A percentile compares a stretch with the other conserved stretches of the same genome.
Conservation (phyloP, 2,888 invertebrate genomes). For the Mesorhabditis sp. region DNA sequence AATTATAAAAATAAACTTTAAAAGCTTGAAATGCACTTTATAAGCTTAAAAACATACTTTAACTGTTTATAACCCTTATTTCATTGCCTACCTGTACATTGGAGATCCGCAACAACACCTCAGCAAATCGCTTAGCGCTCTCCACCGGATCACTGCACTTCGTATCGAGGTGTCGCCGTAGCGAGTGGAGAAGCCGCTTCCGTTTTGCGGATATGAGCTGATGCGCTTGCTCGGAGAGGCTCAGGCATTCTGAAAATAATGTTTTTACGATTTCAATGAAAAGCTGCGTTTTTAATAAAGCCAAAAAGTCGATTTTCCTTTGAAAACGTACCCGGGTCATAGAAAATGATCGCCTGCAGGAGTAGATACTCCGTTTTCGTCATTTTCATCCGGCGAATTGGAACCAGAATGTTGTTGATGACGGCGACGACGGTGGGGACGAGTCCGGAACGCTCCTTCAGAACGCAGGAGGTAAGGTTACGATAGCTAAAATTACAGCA, state of each 20-base stretch:
- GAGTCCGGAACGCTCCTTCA: slow-evolving; percentile 42
- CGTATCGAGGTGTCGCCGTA: slow-evolving; percentile 34
- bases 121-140: slow-evolving; percentile 27
- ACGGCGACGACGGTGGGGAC: slow-evolving; percentile 57
- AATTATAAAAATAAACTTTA: no score
- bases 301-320: background rate
- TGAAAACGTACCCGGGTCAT: slow-evolving; percentile 46
- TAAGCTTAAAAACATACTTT: no score
- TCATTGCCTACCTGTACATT: slow-evolving; percentile 29
- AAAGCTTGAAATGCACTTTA: no score
- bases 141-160: slow-evolving; percentile 21
- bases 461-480: slow-evolving; percentile 45
- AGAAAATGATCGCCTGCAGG: slow-evolving; percentile 54
- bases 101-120: slow-evolving; percentile 30
- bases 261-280: background rate
- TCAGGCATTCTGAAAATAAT: slow-evolving; percentile 49
- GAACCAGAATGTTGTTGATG: slow-evolving; percentile 53
- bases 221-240: slow-evolving; percentile 39
- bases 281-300: background rate
- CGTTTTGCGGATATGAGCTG: slow-evolving; percentile 47
- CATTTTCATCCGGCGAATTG: slow-evolving; percentile 54
- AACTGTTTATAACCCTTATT: no score
- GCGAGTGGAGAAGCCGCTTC: slow-evolving; percentile 35
- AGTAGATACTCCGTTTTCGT: slow-evolving; percentile 54
- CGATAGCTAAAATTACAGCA: slow-evolving; percentile 37